These are phyloP conservation scores for Dipodomys stephensi DNA, from an alignment of 2,113 vertebrate genomes.

Conservation along the genomic window DNA sequence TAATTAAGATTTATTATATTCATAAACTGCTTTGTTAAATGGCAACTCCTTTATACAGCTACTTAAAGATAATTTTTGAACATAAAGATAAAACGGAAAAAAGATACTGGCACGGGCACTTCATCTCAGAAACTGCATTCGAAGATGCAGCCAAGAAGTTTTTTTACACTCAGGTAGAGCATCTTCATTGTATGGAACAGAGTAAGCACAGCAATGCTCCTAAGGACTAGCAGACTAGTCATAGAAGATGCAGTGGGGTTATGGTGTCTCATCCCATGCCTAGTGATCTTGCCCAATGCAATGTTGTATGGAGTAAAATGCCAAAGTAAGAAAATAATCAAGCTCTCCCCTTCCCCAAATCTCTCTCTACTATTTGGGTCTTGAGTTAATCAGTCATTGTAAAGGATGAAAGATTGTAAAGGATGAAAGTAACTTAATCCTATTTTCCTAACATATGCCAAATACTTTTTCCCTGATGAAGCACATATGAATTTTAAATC, in stretches of 20 bases:
- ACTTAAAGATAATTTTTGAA: no score
- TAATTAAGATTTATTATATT: no score
- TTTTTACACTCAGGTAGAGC: background rate
- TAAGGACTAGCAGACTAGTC: background rate
- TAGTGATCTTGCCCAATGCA: background rate
- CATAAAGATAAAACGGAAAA: no score
- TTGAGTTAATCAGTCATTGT: slow-evolving; percentile 40
- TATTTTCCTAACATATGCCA: slow-evolving; percentile 33
- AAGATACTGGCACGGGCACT: background rate
- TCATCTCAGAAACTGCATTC: background rate
- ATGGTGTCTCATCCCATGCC: background rate
- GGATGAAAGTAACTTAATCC: background rate
- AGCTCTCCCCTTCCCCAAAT: background rate
- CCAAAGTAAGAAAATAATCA: background rate
- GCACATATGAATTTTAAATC: slow-evolving; percentile 21
- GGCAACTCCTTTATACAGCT: no score
- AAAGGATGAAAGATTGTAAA: slow-evolving; percentile 32
- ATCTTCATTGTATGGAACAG: background rate
- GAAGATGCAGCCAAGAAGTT: background rate
- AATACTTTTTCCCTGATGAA: slow-evolving; percentile 40
- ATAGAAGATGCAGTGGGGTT: background rate
- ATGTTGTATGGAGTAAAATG: background rate
- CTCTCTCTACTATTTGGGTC: background rate
- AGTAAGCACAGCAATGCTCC: background rate
- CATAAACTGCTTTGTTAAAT: no score